A percentile compares a stretch with the other conserved stretches of the same genome.
Conservation (phyloP, 2,797 vertebrate species). For the Pseudomugil tenellus region DNA sequence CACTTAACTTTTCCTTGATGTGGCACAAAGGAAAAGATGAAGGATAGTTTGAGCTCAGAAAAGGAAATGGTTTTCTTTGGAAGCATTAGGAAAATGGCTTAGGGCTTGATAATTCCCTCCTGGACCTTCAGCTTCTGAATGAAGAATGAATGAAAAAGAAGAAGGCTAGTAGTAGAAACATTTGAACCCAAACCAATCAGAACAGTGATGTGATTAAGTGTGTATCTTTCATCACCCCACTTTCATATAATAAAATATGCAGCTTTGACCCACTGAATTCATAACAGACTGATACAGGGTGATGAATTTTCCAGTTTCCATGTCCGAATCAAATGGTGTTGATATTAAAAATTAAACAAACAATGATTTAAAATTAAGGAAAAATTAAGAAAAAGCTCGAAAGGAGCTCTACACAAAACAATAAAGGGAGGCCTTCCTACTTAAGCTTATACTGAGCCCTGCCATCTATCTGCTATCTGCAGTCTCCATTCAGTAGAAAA, state of each 20-base stretch:
- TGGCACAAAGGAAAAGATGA: constrained; percentile 15
- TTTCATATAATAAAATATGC: not conserved
- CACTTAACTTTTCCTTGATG: constrained; percentile 44
- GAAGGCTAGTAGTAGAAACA: not conserved
- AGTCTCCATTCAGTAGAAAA: too few species aligned
- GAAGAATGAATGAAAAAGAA: constrained; percentile 12
- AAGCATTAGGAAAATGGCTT: constrained; percentile 28
- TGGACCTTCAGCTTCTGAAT: constrained; percentile 65
- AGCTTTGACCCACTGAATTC: not conserved
- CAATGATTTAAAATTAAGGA: not conserved
- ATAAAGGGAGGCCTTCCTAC: too few species aligned
- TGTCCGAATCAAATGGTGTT: not conserved
- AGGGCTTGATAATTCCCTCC: constrained; percentile 17
- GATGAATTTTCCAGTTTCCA: not conserved
- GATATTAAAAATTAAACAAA: not conserved
- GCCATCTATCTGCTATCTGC: too few species aligned
- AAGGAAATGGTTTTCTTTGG: constrained; percentile 38
- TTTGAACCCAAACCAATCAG: not conserved
- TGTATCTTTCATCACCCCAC: not conserved
- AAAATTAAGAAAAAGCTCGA: not conserved
- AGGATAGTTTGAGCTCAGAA: constrained; percentile 36
- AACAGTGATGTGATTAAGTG: not conserved
- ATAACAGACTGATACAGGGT: not conserved
- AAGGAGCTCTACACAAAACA: not conserved
- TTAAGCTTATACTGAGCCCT: too few species aligned